Conservation (phyloP, 2,113 vertebrate species). For the Rostratula benghalensis region DNA sequence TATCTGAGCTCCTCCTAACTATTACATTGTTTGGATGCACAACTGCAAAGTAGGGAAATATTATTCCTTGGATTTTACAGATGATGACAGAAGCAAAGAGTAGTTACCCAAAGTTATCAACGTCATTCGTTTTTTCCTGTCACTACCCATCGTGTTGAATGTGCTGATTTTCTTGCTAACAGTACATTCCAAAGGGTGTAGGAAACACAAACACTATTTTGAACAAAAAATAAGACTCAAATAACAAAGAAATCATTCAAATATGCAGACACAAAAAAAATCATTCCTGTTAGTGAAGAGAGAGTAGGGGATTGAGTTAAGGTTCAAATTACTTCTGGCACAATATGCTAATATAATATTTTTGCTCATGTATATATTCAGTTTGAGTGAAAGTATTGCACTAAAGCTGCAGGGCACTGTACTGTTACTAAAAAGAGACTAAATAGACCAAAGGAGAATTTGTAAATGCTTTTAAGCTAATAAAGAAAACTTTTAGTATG, state of each 20-base stretch:
- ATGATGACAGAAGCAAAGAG: background rate
- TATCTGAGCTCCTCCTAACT: background rate
- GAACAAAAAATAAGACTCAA: background rate
- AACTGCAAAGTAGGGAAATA: background rate
- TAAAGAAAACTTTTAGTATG: slow-evolving; percentile 14
- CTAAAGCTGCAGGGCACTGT: background rate
- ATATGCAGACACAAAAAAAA: background rate
- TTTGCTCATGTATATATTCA: background rate
- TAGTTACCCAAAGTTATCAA: background rate
- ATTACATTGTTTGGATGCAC: background rate
- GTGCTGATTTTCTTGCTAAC: background rate
- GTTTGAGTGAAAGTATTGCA: background rate
- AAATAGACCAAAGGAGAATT: background rate
- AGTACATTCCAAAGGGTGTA: background rate
- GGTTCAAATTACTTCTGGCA: background rate
- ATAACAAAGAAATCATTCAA: background rate
- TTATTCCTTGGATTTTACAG: background rate
- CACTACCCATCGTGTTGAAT: background rate
- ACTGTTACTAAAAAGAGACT: background rate
- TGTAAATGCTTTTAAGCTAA: slow-evolving; percentile 39
- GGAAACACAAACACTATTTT: background rate
- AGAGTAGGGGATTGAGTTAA: background rate
- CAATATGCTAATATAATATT: background rate
- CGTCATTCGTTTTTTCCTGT: background rate
- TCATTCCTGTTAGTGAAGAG: background rate